Conservation (phyloP, 2,797 vertebrate species). For the Scolopax rusticola region DNA sequence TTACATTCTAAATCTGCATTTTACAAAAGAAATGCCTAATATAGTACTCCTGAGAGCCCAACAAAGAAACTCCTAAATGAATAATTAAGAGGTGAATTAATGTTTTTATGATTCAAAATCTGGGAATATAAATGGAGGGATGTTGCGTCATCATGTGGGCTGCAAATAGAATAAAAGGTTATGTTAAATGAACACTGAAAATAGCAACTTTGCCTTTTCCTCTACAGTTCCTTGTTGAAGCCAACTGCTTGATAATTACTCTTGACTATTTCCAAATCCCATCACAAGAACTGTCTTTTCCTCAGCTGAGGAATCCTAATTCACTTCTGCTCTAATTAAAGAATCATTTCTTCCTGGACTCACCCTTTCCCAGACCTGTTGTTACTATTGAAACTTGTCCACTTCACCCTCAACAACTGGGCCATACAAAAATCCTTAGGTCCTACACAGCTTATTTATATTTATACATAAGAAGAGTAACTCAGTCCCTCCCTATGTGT, state of each 20-base stretch:
- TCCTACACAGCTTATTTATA: neutral
- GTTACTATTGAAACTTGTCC: neutral
- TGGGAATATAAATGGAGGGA: slow-evolving; percentile 68
- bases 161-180: slow-evolving; percentile 75
- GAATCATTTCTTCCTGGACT: slow-evolving; percentile 34
- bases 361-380: neutral
- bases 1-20: slow-evolving; percentile 67
- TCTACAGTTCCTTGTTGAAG: slow-evolving; percentile 68
- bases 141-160: slow-evolving; percentile 75
- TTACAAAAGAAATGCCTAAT: slow-evolving; percentile 76
- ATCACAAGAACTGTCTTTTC: slow-evolving; percentile 62
- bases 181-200: slow-evolving; percentile 77
- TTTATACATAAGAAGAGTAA: slow-evolving; percentile 33
- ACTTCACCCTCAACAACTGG: neutral
- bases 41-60: slow-evolving; percentile 66
- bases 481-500: slow-evolving; percentile 39
- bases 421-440: neutral
- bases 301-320: slow-evolving; percentile 63
- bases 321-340: slow-evolving; percentile 57
- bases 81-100: slow-evolving; percentile 73
- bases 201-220: slow-evolving; percentile 76
- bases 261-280: slow-evolving; percentile 74
- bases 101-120: slow-evolving; percentile 73
- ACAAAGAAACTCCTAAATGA: slow-evolving; percentile 73
- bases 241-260: slow-evolving; percentile 66